Percentiles rank a stretch among this genome's conserved stretches.
Conservation (phyloP, 2,797 vertebrate species). For the Malacoctenus gilli region DNA sequence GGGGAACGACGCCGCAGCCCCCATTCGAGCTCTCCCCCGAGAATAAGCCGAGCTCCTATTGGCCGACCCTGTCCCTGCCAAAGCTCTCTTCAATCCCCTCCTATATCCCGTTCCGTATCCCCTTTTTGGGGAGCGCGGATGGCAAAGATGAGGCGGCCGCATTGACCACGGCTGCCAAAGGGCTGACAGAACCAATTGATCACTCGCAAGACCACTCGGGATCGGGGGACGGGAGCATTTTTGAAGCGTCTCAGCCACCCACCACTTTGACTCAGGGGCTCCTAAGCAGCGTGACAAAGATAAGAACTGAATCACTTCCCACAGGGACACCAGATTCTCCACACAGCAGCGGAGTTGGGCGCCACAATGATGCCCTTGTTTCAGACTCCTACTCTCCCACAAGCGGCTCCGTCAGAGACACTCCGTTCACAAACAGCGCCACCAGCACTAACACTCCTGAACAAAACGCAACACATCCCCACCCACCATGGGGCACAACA, state of each 20-base stretch:
- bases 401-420: conserved; percentile 54
- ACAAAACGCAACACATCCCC: conserved; percentile 54
- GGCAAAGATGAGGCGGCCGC: neutral
- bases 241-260: conserved; percentile 44
- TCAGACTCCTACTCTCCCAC: conserved; percentile 61
- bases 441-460: conserved; percentile 47
- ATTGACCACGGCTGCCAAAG: conserved; percentile 20
- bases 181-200: conserved; percentile 26
- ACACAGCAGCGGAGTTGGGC: conserved; percentile 44
- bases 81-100: conserved; percentile 33
- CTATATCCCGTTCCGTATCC: neutral
- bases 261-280: conserved; percentile 45
- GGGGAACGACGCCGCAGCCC: conserved; percentile 44
- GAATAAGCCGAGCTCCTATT: conserved; percentile 27
- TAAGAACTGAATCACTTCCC: conserved; percentile 63
- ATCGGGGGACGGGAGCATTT: conserved; percentile 60
- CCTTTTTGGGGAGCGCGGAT: conserved; percentile 16
- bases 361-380: conserved; percentile 60
- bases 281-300: conserved; percentile 50
- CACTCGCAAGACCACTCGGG: conserved; percentile 42
- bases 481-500: conserved; percentile 36
- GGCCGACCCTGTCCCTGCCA: conserved; percentile 30
- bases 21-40: conserved; percentile 30
- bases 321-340: conserved; percentile 62
- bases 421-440: conserved; percentile 62